Conservation (phyloP, 2,888 invertebrate genomes). For the Tiliacea citrago region DNA sequence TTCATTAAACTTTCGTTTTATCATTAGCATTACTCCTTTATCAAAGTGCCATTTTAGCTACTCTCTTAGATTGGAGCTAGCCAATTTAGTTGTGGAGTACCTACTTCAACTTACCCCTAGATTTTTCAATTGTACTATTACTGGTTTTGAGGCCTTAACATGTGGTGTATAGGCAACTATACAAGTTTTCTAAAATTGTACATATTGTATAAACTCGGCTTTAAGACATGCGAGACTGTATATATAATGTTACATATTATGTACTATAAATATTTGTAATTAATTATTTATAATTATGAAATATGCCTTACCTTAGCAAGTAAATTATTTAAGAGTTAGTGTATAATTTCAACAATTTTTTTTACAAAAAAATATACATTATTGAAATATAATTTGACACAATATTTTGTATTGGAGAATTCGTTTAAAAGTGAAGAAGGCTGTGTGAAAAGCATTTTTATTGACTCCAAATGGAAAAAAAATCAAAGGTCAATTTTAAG, state of each 20-base stretch:
- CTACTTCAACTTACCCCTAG: conserved; percentile 48
- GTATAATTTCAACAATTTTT: conserved; percentile 75
- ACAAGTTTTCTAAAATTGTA: conserved; percentile 78
- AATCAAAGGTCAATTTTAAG: conserved; percentile 42
- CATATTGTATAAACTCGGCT: conserved; percentile 83
- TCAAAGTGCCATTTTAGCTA: conserved; percentile 62
- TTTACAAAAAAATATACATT: conserved; percentile 58
- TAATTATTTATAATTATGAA: conserved; percentile 86
- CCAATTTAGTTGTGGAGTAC: conserved; percentile 82
- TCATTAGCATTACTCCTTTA: conserved; percentile 47
- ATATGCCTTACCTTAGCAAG: conserved; percentile 85
- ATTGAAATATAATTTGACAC: conserved; percentile 63
- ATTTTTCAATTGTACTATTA: conserved; percentile 53
- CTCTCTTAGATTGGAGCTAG: conserved; percentile 80
- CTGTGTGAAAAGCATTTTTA: conserved; percentile 89
- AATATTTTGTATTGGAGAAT: conserved; percentile 68
- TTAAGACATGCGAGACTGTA: conserved; percentile 89
- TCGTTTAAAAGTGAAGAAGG: conserved; percentile 78
- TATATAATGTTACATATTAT: conserved; percentile 85
- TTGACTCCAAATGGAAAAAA: conserved; percentile 68
- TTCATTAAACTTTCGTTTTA: conserved; percentile 21
- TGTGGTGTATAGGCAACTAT: conserved; percentile 72
- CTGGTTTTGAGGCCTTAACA: conserved; percentile 67
- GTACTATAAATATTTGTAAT: conserved; percentile 84
- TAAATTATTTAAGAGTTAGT: conserved; percentile 69